Evolutionary conservation across 1,140 invertebrate species (phyloP), one percentile per base, ranked within the genome.

Genomic region (Brachionus angularis): DNA sequence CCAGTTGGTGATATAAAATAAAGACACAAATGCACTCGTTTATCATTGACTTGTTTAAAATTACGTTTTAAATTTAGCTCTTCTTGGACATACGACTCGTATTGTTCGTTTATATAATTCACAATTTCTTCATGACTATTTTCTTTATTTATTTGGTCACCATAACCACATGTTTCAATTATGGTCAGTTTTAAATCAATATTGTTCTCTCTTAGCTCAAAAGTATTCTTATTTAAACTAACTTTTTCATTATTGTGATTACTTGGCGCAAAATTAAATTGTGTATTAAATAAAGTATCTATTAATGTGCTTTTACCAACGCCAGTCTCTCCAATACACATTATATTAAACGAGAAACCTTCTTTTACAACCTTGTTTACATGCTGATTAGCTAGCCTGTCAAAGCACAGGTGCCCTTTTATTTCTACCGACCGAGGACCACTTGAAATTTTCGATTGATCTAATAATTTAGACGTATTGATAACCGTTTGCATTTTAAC

Each of bases 1-100:
- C 92, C 94, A 70, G 96, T 98, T 16, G 96, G 96, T 78, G 93
- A 95, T 62, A 99, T 95, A 79, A 99, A 98, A 83, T 98, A 99
- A 2, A 99, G 84, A 80, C 96, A 99, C 50, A 90, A 91, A 83
- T 99, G 96, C 73, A 95, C 93, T 53, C 96, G 84, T 70, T 88
- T 91, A 78, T 99, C 96, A 80, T 98, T 92, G 79, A 92, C 97
- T 5, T 88, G 86, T 1, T 88, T 85, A 12, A 99, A 82, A 4
- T 89, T 88, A 3, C 96, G 85, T 79, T 96, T 96, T 69, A 99
- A 97, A 85, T 98, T 98, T 3, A 99, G 82, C 81, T 99, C 96
- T 80, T 99, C 96, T 79, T 98, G 84, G 1, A 99, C 84, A 82
- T 93, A 98, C 0, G 89, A 89, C 79, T 99, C 96, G 84, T 97